phyloP scores from a whole-genome alignment of 2,888 invertebrate genomes.

The Emmelina monodactyla region DNA sequence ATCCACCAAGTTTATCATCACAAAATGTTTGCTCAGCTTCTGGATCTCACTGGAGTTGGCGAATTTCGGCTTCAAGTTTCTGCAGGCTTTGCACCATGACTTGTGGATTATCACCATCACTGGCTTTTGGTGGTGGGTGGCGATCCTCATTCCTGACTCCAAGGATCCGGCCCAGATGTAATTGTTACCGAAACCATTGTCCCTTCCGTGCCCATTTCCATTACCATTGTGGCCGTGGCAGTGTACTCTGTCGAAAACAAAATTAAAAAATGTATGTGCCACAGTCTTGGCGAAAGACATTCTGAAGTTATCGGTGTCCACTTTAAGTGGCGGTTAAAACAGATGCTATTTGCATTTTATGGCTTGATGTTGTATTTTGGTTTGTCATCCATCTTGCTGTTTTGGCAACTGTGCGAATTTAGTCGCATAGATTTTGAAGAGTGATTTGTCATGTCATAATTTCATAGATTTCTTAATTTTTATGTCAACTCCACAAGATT shows the following conservation, averaged over 20 bases:
- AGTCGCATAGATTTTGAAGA: background rate
- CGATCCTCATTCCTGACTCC: conserved; percentile 46
- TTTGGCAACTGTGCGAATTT: background rate
- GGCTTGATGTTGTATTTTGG: too few species aligned
- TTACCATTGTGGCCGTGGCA: too few species aligned
- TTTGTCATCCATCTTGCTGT: conserved; percentile 5
- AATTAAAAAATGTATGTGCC: conserved; percentile 31
- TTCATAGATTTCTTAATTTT: too few species aligned
- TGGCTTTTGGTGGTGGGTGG: conserved; percentile 58
- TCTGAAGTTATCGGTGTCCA: too few species aligned
- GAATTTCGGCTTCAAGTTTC: conserved; percentile 69
- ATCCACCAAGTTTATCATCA: conserved; percentile 72
- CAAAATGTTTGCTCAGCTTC: conserved; percentile 65
- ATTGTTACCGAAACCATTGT: conserved; percentile 49
- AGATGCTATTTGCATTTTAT: too few species aligned
- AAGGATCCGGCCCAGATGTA: conserved; percentile 56
- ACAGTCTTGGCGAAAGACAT: conserved; percentile 18
- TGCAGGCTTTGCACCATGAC: conserved; percentile 72
- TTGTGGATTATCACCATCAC: conserved; percentile 73
- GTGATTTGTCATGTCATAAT: conserved; percentile 5
- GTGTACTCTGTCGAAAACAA: conserved; percentile 31
- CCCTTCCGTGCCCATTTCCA: conserved; percentile 26
- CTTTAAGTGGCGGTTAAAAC: too few species aligned
- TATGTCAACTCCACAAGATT: too few species aligned
- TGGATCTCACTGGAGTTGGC: conserved; percentile 64